Percentiles rank a stretch among this genome's conserved stretches.
Conservation (phyloP, 2,888 invertebrate genomes). For the Chaetogeoica ovagalla region DNA sequence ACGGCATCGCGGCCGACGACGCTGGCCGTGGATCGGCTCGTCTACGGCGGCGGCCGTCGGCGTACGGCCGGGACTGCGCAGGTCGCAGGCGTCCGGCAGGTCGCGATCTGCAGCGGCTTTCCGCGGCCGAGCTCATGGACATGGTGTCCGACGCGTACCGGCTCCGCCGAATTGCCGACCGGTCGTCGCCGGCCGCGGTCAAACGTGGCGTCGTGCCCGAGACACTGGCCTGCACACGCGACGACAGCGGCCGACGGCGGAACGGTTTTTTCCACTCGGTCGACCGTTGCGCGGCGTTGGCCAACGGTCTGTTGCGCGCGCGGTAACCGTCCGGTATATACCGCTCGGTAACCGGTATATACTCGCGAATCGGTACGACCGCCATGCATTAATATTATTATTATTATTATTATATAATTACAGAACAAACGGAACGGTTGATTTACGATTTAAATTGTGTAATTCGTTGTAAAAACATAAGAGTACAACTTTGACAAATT, state of each 20-base stretch:
- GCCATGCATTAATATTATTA: not conserved
- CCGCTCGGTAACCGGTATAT: not conserved
- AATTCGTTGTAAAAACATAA: no score
- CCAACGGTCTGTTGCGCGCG: not conserved
- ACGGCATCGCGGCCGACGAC: not conserved
- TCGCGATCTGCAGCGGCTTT: no score
- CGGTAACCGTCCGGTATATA: not conserved
- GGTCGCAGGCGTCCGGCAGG: not conserved
- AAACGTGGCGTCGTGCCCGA: not conserved
- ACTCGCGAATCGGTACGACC: not conserved
- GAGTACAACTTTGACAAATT: no score
- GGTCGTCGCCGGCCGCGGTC: not conserved
- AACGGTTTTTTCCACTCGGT: slow-evolving; percentile 2
- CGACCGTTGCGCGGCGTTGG: not conserved
- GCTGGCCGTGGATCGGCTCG: not conserved
- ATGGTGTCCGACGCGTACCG: not conserved
- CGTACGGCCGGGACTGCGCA: not conserved
- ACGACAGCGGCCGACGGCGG: not conserved
- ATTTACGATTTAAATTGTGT: no score
- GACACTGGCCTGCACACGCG: not conserved
- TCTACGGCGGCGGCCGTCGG: not conserved
- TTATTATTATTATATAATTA: no score
- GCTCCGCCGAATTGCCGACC: not conserved
- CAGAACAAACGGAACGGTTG: no score
- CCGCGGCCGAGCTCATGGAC: not conserved